phyloP scores from a whole-genome alignment of 2,113 vertebrate genomes.

The Chinchilla lanigera region DNA sequence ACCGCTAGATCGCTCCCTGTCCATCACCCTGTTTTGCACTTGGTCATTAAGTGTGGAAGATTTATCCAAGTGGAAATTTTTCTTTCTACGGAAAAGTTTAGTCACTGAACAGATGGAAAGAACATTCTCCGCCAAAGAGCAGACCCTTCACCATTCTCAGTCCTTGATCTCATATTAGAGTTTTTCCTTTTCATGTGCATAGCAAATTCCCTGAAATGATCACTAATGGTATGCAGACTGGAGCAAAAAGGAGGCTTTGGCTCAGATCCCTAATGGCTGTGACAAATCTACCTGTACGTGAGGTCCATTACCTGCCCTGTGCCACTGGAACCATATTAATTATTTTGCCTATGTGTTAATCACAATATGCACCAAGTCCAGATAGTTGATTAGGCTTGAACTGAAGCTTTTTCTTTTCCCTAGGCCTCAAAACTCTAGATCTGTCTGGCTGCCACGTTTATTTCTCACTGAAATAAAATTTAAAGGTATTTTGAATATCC shows the following conservation, averaged over 20 bases:
- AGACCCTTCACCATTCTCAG: neutral
- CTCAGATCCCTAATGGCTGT: neutral
- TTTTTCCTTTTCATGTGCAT: neutral
- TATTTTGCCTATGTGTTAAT: neutral
- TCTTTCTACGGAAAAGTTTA: slow-evolving; percentile 23
- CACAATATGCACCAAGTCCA: neutral
- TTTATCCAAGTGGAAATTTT: slow-evolving; percentile 8
- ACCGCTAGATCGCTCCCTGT: neutral
- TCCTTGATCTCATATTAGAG: neutral
- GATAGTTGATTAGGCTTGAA: neutral
- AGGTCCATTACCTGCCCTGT: neutral
- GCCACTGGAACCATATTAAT: neutral
- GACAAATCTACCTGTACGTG: neutral
- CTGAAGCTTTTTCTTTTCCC: neutral
- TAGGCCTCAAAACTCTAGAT: neutral
- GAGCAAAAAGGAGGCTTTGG: neutral
- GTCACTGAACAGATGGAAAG: neutral
- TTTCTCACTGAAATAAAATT: neutral
- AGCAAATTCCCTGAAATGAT: neutral
- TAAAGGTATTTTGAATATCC: neutral
- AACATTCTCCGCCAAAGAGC: neutral
- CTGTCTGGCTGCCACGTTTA: neutral
- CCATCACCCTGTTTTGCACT: slow-evolving; percentile 49
- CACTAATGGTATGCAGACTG: neutral
- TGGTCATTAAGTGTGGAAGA: slow-evolving; percentile 52